phyloP scores from a whole-genome alignment of 2,113 vertebrate genomes.

The Mesembrinibis cayennensis region DNA sequence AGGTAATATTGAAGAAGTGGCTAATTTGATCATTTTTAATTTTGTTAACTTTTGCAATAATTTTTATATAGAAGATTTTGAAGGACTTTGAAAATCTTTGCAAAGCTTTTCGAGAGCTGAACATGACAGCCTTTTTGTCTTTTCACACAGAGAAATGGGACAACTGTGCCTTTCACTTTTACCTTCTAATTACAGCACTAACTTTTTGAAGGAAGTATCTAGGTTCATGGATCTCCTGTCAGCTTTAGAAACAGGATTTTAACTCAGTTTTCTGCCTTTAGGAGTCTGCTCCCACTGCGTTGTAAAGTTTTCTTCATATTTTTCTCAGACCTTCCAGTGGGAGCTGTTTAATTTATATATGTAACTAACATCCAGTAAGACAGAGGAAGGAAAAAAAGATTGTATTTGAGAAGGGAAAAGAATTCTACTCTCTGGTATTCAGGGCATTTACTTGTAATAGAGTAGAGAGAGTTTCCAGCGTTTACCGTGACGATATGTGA shows the following conservation, averaged over 20 bases:
- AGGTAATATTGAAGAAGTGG: neutral
- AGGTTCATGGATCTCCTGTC: neutral
- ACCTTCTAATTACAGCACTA: neutral
- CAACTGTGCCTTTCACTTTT: neutral
- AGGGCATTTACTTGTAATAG: neutral
- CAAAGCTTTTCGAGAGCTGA: neutral
- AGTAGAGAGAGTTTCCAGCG: neutral
- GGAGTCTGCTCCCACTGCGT: accelerated
- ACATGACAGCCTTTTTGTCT: neutral
- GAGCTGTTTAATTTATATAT: neutral
- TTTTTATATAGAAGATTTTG: neutral
- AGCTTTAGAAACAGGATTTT: neutral
- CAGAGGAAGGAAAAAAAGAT: neutral
- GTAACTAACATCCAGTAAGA: neutral
- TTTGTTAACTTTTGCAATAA: neutral
- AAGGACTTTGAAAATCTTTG: neutral
- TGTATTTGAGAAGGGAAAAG: neutral
- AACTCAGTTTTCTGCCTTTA: neutral
- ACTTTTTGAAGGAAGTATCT: neutral
- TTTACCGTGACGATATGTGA: neutral
- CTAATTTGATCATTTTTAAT: neutral
- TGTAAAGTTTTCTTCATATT: neutral
- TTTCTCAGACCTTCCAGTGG: neutral
- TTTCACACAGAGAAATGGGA: neutral
- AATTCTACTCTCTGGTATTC: neutral